Conservation (phyloP, 1,140 invertebrate species). For the Pogonomyrmex californicus region DNA sequence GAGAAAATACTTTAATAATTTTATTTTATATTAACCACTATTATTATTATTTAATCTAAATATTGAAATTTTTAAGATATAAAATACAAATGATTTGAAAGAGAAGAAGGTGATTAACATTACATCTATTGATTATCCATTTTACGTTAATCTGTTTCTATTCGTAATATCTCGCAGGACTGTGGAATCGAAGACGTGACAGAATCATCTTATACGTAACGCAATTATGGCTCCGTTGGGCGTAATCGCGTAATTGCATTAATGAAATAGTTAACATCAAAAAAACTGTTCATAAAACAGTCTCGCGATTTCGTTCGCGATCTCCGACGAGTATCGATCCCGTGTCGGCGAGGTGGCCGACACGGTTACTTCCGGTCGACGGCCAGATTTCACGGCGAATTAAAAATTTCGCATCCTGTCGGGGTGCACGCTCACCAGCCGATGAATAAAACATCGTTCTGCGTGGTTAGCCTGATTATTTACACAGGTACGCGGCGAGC, state of each 20-base stretch:
- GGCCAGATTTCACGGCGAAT: constrained; percentile 75
- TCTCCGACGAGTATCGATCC: constrained; percentile 52
- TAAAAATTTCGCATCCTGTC: constrained; percentile 75
- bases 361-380: constrained; percentile 72
- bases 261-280: background rate
- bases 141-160: background rate
- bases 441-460: constrained; percentile 77
- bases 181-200: constrained; percentile 23
- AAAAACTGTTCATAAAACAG: constrained; percentile 27
- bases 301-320: background rate
- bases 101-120: background rate
- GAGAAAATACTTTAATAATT: background rate
- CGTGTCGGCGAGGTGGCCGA: constrained; percentile 22
- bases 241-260: constrained; percentile 39
- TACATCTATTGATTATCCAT: background rate
- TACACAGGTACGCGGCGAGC: constrained; percentile 70
- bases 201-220: constrained; percentile 28
- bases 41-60: background rate
- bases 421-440: constrained; percentile 24
- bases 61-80: background rate
- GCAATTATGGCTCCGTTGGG: constrained; percentile 12
- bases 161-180: background rate
- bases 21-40: background rate
- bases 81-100: background rate
- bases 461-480: constrained; percentile 74